Percentiles rank a stretch among this genome's conserved stretches.
These are phyloP conservation scores for Adrianichthys oophorus DNA, from an alignment of 2,797 vertebrate species.

Conservation along the genomic window DNA sequence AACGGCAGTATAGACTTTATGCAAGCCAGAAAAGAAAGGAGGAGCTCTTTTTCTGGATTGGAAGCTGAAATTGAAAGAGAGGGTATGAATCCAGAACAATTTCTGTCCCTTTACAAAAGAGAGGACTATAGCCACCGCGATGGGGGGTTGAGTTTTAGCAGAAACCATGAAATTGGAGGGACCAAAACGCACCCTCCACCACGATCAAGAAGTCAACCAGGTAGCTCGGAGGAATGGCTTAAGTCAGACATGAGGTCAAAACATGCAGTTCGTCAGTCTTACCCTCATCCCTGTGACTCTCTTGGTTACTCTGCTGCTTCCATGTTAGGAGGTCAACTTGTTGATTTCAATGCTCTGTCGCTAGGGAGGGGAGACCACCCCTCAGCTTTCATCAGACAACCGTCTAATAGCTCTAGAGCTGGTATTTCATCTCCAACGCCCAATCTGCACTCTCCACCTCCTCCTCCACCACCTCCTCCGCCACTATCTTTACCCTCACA, in stretches of 20 bases:
- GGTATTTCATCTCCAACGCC: slow-evolving; percentile 85
- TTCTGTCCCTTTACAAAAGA: slow-evolving; percentile 54
- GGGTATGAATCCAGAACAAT: slow-evolving; percentile 58
- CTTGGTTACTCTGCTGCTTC: slow-evolving; percentile 90
- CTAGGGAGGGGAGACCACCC: slow-evolving; percentile 87
- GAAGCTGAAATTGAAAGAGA: slow-evolving; percentile 68
- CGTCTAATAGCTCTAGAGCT: slow-evolving; percentile 69
- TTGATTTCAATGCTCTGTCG: slow-evolving; percentile 86
- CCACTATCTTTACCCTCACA: slow-evolving; percentile 44
- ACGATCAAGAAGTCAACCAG: slow-evolving; percentile 69
- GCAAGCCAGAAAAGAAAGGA: slow-evolving; percentile 57
- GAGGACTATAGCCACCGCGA: slow-evolving; percentile 46
- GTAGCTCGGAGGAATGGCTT: slow-evolving; percentile 69
- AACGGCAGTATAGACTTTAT: slow-evolving; percentile 62
- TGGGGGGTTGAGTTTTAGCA: slow-evolving; percentile 24
- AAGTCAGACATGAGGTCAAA: slow-evolving; percentile 66
- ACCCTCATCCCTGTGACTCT: slow-evolving; percentile 80
- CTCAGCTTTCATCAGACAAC: slow-evolving; percentile 88
- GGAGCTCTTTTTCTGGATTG: slow-evolving; percentile 74
- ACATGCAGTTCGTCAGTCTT: slow-evolving; percentile 73
- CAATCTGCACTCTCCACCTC: slow-evolving; percentile 73
- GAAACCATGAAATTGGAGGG: slow-evolving; percentile 43
- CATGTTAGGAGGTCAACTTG: slow-evolving; percentile 85
- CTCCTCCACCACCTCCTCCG: slow-evolving; percentile 81
- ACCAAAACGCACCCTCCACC: slow-evolving; percentile 42